Conservation (phyloP, 2,888 invertebrate species). For the Abscondita cerata region DNA sequence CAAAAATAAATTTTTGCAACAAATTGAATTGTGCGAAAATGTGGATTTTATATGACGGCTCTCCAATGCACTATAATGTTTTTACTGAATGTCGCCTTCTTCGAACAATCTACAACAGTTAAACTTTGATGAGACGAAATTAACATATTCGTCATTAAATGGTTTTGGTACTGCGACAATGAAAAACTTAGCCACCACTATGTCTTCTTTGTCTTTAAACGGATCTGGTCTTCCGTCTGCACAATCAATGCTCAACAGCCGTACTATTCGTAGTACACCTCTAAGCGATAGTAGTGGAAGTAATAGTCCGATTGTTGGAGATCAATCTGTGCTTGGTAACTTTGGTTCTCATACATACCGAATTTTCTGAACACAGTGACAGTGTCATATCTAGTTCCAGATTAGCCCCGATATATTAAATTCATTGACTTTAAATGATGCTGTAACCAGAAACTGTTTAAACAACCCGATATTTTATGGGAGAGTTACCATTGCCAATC, state of each 20-base stretch:
- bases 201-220: constrained; percentile 41
- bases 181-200: constrained; percentile 43
- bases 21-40: too few species aligned
- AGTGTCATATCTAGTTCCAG: constrained; percentile 63
- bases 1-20: too few species aligned
- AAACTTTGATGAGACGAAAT: constrained; percentile 49
- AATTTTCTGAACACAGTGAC: constrained; percentile 66
- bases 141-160: constrained; percentile 34
- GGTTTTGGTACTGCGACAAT: constrained; percentile 40
- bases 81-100: constrained; percentile 36
- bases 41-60: too few species aligned
- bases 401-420: constrained; percentile 22
- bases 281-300: constrained; percentile 59
- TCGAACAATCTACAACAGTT: constrained; percentile 35
- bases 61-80: too few species aligned
- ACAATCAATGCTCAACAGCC: constrained; percentile 42
- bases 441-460: constrained; percentile 48
- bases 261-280: constrained; percentile 50
- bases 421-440: constrained; percentile 59
- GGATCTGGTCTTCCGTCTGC: constrained; percentile 46
- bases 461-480: constrained; percentile 41
- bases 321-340: constrained; percentile 56
- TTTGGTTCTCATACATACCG: constrained; percentile 62
- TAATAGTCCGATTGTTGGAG: constrained; percentile 61
- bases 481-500: constrained; percentile 52